Evolutionary conservation across 1,140 invertebrate genomes (phyloP).

Genomic region (Hylaeus anthracinus): DNA sequence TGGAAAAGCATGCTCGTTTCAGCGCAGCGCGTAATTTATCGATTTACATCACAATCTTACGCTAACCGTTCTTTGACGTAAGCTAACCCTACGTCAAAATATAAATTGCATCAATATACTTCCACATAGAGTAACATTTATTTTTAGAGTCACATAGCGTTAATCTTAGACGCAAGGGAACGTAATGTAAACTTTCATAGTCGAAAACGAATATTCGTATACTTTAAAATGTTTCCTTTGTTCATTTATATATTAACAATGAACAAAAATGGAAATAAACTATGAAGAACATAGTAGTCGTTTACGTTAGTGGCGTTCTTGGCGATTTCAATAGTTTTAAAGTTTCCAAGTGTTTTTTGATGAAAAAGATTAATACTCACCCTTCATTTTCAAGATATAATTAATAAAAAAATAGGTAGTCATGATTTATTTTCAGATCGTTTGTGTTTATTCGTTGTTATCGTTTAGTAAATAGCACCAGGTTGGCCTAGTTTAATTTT

Average conservation of each 20-base stretch:
- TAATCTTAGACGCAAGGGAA: constrained; percentile 14
- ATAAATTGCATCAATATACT: constrained; percentile 18
- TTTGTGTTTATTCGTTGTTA: no score
- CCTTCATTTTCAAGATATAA: no score
- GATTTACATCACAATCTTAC: constrained; percentile 2
- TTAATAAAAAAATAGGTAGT: no score
- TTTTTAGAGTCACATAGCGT: constrained; percentile 4
- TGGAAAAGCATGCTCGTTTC: neutral
- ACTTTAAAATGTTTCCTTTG: neutral
- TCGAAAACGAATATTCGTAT: neutral
- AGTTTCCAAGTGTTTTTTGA: no score
- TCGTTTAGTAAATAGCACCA: no score
- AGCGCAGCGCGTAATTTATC: constrained; percentile 8
- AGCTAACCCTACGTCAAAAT: constrained; percentile 27
- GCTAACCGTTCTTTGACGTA: constrained; percentile 23
- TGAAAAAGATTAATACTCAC: no score
- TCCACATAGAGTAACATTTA: constrained; percentile 21
- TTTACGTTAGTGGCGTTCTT: no score
- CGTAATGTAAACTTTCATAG: neutral
- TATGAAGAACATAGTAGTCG: no score
- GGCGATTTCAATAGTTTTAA: no score
- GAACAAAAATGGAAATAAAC: no score
- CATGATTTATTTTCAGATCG: no score
- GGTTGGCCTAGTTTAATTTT: no score
- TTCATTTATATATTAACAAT: neutral